Evolutionary conservation across 1,140 invertebrate species (phyloP), one percentile per base, ranked within the genome.

Genomic region (Drosophila ambigua): DNA sequence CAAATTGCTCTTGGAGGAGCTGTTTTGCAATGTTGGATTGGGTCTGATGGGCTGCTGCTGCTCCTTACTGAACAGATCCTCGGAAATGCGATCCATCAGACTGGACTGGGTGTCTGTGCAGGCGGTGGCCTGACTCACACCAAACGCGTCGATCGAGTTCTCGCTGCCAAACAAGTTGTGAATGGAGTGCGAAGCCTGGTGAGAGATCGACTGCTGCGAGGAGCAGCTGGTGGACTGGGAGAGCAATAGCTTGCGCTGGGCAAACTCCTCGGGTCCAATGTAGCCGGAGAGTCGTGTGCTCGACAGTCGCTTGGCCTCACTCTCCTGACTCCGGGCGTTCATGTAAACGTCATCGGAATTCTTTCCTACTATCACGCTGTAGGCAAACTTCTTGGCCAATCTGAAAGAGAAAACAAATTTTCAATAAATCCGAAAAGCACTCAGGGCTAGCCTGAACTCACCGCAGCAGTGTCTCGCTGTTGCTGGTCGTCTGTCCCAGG

Each of bases 371-470:
- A 94, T 91, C 7, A 95, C 92, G 15, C 93, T 91, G 35, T 93
- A 93, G 6, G 94, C 93, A 50, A 94, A 93, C 64, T 93, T 93
- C 65, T 93, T 94, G 5, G 94, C 94, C 20, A 95, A 90, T 66
- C 91, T 92, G 53, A 0, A 61, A 41, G 23, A 6, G 11, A 55
- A 64, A 13, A 39, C 41, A 9, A 5, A 5, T 20, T 35, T 13
- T 4, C 0, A 45, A 31, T 41, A 20, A 20, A 20, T 1, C 1
- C 2, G 20, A 20, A 20, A 20, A 20, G 1, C 20, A 20, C 20
- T 20, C 1, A 2, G 20, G 20, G 20, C 15, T 28, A 31, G 4
- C 15, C 13, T 16, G 5, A 23, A 55, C 52, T 46, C n/a, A 92
- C 91, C 94, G 92, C 9, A 91, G 54, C 72, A 91, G 54, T 0